A percentile compares a stretch with the other conserved stretches of the same genome.
Evolutionary conservation across 2,797 vertebrate genomes (phyloP).

Genomic region (Takifugu ocellatus): DNA sequence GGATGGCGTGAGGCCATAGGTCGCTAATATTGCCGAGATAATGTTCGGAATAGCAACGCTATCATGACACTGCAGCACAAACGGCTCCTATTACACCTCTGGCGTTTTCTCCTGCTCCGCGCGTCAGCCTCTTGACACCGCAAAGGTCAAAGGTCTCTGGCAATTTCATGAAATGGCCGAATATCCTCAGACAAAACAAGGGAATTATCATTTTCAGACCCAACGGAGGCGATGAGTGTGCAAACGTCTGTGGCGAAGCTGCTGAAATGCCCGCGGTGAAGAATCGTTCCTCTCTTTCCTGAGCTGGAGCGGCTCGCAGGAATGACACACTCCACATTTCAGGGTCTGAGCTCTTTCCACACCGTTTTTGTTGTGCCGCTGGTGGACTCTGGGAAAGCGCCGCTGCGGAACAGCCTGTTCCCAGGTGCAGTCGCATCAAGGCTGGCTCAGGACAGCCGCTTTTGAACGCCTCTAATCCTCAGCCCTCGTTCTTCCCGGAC

Average conservation of each 20-base stretch:
- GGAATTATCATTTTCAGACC: slow-evolving; percentile 7
- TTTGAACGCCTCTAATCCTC: slow-evolving; percentile 68
- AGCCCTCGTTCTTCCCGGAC: slow-evolving; percentile 60
- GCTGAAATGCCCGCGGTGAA: neutral
- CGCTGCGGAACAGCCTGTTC: slow-evolving; percentile 45
- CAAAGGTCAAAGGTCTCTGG: slow-evolving; percentile 5
- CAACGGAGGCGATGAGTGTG: neutral
- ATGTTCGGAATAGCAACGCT: neutral
- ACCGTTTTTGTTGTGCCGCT: neutral
- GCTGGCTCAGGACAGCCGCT: slow-evolving; percentile 52
- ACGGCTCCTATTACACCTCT: neutral
- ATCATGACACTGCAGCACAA: neutral
- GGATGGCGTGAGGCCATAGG: too few relatives aligned
- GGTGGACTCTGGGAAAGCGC: slow-evolving; percentile 41
- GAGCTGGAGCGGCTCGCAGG: neutral
- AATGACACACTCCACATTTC: slow-evolving; percentile 1
- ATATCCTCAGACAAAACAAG: slow-evolving; percentile 20
- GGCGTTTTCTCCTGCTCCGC: neutral
- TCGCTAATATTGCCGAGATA: too few relatives aligned
- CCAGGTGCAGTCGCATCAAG: slow-evolving; percentile 66
- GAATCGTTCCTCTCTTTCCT: too few relatives aligned
- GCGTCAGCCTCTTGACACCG: slow-evolving; percentile 8
- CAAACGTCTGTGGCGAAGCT: too few relatives aligned
- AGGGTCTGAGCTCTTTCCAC: slow-evolving; percentile 4
- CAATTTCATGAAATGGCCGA: slow-evolving; percentile 32